A percentile compares a stretch with the other conserved stretches of the same genome.
phyloP scores from a whole-genome alignment of 37 sponge, comb jelly and placozoan genomes.

The Axinella damicornis region DNA sequence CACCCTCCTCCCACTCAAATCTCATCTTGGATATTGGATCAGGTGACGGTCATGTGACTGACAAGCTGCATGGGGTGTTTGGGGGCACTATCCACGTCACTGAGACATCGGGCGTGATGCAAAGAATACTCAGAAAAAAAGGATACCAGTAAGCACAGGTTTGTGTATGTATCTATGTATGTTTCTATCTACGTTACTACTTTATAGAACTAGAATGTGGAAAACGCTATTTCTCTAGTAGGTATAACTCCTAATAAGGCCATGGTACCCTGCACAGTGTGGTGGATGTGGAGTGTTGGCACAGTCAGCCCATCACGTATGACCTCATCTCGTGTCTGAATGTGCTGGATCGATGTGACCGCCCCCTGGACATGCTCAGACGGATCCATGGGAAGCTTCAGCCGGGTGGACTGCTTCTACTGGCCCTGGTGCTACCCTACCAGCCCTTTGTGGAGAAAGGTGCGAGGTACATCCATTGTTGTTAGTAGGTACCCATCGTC shows the following conservation, averaged over 20 bases:
- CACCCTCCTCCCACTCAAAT: background rate
- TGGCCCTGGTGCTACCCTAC: conserved; percentile 70
- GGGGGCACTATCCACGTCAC: conserved; percentile 41
- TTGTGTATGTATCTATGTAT: background rate
- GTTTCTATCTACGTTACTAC: background rate
- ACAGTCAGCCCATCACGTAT: conserved; percentile 3
- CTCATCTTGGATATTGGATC: conserved; percentile 76
- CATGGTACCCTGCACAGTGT: no score
- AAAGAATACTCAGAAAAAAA: conserved; percentile 40
- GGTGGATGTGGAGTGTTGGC: conserved; percentile 51
- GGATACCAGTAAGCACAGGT: conserved; percentile 57
- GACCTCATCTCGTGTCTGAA: conserved; percentile 73
- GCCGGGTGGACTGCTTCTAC: conserved; percentile 45
- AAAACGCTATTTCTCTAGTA: no score
- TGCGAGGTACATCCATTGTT: background rate
- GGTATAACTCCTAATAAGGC: no score
- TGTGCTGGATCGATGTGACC: conserved; percentile 78
- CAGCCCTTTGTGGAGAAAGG: conserved; percentile 66
- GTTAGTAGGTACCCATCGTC: background rate
- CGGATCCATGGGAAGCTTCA: conserved; percentile 29
- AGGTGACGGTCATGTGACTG: conserved; percentile 79
- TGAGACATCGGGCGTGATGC: conserved; percentile 56
- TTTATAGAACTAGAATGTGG: no score
- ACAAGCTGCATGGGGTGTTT: conserved; percentile 15
- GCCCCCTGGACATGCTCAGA: conserved; percentile 58